Conservation (phyloP, 2,113 vertebrate genomes). For the Nothobranchius kuhntae region DNA sequence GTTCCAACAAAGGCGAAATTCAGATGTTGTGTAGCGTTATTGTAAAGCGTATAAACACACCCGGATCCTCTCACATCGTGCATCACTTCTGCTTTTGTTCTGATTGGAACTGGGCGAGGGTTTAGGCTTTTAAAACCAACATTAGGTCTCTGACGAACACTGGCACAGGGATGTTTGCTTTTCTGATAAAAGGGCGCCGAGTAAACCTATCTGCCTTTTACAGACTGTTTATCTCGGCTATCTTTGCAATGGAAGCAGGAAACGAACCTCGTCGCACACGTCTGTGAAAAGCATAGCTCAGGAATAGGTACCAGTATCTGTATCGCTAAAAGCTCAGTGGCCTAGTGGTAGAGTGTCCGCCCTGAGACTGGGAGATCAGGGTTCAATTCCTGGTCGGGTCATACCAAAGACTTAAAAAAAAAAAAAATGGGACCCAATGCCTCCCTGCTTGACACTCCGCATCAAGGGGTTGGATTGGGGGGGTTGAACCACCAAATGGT, state of each 20-base stretch:
- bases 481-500: too few relatives aligned
- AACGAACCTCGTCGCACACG: not conserved
- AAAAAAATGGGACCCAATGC: too few relatives aligned
- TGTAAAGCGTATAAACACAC: not conserved
- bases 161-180: not conserved
- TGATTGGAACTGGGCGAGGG: not conserved
- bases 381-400: too few relatives aligned
- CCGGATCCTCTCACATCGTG: too few relatives aligned
- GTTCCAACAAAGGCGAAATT: not conserved
- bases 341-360: too few relatives aligned
- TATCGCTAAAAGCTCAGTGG: too few relatives aligned
- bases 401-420: too few relatives aligned
- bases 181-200: not conserved
- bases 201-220: not conserved
- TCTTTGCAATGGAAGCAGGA: not conserved
- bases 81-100: not conserved
- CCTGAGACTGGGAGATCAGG: too few relatives aligned
- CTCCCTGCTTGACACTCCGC: too few relatives aligned
- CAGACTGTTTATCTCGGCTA: not conserved
- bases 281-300: too few relatives aligned
- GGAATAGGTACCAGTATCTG: too few relatives aligned
- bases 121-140: conserved; percentile 12
- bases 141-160: conserved; percentile 7
- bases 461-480: too few relatives aligned
- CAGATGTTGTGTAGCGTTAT: conserved; percentile 9